phyloP scores from a whole-genome alignment of 1,140 invertebrate species.

The Leptonema lineaticorne region DNA sequence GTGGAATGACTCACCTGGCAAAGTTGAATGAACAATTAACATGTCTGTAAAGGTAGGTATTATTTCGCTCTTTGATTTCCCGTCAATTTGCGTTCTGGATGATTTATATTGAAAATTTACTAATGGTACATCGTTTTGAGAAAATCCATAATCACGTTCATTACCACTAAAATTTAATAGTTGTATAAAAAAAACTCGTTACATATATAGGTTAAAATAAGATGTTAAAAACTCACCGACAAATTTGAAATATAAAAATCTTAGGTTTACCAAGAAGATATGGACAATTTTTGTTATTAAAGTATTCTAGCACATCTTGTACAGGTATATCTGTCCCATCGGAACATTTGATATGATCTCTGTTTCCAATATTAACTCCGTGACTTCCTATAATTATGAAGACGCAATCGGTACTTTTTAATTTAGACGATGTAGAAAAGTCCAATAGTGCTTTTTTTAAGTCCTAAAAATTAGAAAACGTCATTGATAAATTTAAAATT shows the following conservation, averaged over 20 bases:
- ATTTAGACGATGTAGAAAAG: conserved; percentile 25
- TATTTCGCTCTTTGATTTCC: conserved; percentile 12
- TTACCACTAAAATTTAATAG: conserved; percentile 42
- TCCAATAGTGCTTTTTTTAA: conserved; percentile 19
- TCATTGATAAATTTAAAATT: background rate
- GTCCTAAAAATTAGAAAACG: conserved; percentile 31
- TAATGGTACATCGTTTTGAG: background rate
- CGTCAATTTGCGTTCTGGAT: conserved; percentile 7
- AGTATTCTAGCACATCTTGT: conserved; percentile 59
- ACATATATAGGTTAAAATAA: background rate
- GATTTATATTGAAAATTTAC: background rate
- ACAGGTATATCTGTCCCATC: conserved; percentile 53
- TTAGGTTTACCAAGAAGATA: conserved; percentile 69
- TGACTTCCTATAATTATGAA: conserved; percentile 55
- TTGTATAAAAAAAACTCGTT: background rate
- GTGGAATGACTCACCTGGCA: conserved; percentile 52
- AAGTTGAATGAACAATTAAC: conserved; percentile 66
- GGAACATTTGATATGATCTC: conserved; percentile 49
- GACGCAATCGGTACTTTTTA: conserved; percentile 45
- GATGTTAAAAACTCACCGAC: conserved; percentile 54
- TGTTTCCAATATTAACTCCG: conserved; percentile 45
- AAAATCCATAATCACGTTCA: conserved; percentile 43
- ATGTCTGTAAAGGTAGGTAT: conserved; percentile 62
- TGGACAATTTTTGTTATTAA: conserved; percentile 62
- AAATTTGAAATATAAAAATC: conserved; percentile 77